A percentile compares a stretch with the other conserved stretches of the same genome.
These are phyloP conservation scores for Microtus oregoni DNA, from an alignment of 2,113 vertebrate species.

Conservation along the genomic window DNA sequence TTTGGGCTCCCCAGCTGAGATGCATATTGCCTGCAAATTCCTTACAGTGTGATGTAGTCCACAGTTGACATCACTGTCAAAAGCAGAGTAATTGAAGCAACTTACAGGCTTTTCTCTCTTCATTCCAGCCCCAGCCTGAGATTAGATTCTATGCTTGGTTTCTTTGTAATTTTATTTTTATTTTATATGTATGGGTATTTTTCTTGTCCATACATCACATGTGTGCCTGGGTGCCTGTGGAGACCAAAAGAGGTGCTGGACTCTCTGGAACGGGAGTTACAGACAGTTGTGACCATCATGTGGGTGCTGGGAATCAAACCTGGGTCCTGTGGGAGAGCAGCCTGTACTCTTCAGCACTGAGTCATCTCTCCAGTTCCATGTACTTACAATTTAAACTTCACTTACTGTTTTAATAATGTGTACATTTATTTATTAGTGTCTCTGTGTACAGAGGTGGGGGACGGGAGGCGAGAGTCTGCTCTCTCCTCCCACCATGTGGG, in stretches of 20 bases:
- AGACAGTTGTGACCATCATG: neutral
- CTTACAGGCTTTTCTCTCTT: neutral
- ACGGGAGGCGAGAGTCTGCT: too few species aligned
- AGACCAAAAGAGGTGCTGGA: neutral
- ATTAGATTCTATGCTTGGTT: too few species aligned
- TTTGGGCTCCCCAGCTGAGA: slow-evolving; percentile 58
- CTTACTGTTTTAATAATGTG: neutral
- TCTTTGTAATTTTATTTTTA: neutral
- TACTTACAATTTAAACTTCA: too few species aligned
- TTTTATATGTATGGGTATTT: neutral
- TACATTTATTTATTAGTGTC: neutral
- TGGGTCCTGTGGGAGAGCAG: neutral
- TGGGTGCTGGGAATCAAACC: neutral
- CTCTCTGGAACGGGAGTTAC: neutral
- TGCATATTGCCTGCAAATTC: neutral
- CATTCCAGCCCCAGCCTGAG: neutral
- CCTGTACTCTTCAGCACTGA: neutral
- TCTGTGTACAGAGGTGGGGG: neutral
- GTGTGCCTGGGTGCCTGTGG: neutral
- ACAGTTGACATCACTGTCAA: neutral
- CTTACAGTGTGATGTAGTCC: slow-evolving; percentile 1
- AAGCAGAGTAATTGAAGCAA: neutral
- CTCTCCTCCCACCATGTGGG: neutral
- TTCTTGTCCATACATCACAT: neutral
- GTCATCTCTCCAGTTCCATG: neutral